These are phyloP conservation scores for Prinia subflava DNA, from an alignment of 2,113 vertebrate genomes.

Conservation along the genomic window DNA sequence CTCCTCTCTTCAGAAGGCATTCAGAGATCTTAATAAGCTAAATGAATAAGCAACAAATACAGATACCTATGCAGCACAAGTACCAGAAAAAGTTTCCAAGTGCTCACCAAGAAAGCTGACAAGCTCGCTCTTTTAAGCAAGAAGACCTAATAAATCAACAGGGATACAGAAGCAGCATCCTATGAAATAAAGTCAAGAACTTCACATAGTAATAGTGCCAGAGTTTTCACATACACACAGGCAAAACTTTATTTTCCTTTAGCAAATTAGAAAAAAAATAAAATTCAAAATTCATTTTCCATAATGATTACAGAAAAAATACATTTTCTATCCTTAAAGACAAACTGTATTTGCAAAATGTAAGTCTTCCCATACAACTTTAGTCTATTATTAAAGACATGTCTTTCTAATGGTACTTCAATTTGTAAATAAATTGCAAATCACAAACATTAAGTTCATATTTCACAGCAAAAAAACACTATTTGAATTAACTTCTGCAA, in stretches of 20 bases:
- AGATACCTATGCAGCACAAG: background rate
- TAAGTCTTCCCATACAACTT: background rate
- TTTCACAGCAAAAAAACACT: background rate
- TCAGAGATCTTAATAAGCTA: background rate
- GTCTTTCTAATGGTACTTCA: background rate
- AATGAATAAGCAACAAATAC: background rate
- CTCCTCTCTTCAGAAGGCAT: background rate
- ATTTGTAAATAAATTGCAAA: background rate
- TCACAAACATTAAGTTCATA: background rate
- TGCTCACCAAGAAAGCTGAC: background rate
- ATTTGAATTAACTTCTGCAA: background rate
- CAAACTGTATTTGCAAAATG: background rate
- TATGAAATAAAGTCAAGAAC: background rate
- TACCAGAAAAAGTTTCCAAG: background rate
- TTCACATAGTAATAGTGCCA: background rate
- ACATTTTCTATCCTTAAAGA: background rate
- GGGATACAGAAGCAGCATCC: background rate
- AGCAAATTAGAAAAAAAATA: background rate
- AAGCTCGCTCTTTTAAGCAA: background rate
- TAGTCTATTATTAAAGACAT: background rate
- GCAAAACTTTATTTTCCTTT: constrained; percentile 47
- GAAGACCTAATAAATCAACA: background rate
- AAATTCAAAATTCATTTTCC: background rate
- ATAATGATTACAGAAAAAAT: background rate
- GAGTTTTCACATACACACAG: background rate